Evolutionary conservation across 2,113 vertebrate species (phyloP).

Genomic region (Pangasianodon gigas): DNA sequence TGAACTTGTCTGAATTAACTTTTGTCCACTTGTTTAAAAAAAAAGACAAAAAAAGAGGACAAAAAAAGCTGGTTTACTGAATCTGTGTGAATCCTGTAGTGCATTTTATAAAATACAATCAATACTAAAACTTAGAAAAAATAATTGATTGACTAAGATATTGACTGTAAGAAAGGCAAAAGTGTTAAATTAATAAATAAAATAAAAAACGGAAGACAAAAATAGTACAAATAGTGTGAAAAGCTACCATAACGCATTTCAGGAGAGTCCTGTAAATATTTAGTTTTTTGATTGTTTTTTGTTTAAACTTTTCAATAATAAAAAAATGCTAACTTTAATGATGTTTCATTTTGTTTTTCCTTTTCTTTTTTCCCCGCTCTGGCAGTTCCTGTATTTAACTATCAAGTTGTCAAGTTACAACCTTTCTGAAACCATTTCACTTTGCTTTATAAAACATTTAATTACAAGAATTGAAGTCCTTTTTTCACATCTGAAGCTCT

Average conservation of each 20-base stretch:
- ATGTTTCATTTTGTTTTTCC: conserved; percentile 46
- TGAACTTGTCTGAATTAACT: conserved; percentile 37
- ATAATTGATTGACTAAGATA: conserved; percentile 5
- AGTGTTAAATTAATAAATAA: conserved; percentile 5
- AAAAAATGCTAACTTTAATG: conserved; percentile 64
- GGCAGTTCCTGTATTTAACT: conserved; percentile 71
- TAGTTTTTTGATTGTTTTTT: conserved; percentile 50
- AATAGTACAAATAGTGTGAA: conserved; percentile 62
- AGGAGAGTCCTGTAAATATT: conserved; percentile 77
- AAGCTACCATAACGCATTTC: conserved; percentile 70
- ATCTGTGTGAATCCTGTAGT: conserved; percentile 45
- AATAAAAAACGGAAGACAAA: conserved; percentile 41
- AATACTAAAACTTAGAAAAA: conserved; percentile 64
- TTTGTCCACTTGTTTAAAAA: conserved; percentile 55
- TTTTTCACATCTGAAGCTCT: conserved; percentile 88
- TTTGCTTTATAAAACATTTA: conserved; percentile 91
- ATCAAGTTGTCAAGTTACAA: conserved; percentile 76
- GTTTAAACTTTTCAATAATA: conserved; percentile 55
- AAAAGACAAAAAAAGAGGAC: conserved; percentile 35
- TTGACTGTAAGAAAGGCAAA: conserved; percentile 51
- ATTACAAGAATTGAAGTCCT: conserved; percentile 84
- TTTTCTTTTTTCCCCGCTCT: conserved; percentile 40
- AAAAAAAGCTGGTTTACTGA: not conserved
- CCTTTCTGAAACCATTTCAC: conserved; percentile 79
- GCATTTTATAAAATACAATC: conserved; percentile 61